These are phyloP conservation scores for Corydoras maculifer DNA, from an alignment of 2,113 vertebrate genomes.

Conservation along the genomic window DNA sequence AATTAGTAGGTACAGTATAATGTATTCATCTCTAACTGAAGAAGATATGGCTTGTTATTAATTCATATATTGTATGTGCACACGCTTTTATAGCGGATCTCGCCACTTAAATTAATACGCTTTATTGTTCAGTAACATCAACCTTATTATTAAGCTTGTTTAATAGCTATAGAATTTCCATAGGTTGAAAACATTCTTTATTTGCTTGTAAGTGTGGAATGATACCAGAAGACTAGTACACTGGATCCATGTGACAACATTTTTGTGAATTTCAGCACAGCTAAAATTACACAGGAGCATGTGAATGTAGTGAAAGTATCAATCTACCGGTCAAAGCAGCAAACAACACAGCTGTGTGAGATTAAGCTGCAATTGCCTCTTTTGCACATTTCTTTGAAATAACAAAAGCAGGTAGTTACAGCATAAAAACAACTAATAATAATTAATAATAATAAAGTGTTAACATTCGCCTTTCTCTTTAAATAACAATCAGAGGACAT, in stretches of 20 bases:
- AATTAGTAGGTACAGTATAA: no score
- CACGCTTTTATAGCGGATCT: no score
- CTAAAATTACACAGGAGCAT: not conserved
- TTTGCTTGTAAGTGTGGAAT: no score
- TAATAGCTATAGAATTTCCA: no score
- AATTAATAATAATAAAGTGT: conserved; percentile 2
- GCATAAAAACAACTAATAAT: not conserved
- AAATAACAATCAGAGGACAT: conserved; percentile 2
- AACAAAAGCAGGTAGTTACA: not conserved
- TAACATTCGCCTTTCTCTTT: not conserved
- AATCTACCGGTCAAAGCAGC: no score
- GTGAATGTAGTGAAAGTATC: not conserved
- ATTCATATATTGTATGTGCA: no score
- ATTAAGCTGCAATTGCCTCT: not conserved
- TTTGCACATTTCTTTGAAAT: not conserved
- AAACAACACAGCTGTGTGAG: no score
- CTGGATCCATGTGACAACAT: not conserved
- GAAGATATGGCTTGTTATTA: no score
- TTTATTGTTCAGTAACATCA: no score
- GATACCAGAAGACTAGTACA: not conserved
- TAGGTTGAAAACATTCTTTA: not conserved
- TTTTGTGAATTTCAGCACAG: not conserved
- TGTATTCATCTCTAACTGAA: no score
- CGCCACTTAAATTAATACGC: no score
- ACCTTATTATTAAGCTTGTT: no score